phyloP scores from a whole-genome alignment of 2,113 vertebrate genomes.

The Cichladusa arquata region DNA sequence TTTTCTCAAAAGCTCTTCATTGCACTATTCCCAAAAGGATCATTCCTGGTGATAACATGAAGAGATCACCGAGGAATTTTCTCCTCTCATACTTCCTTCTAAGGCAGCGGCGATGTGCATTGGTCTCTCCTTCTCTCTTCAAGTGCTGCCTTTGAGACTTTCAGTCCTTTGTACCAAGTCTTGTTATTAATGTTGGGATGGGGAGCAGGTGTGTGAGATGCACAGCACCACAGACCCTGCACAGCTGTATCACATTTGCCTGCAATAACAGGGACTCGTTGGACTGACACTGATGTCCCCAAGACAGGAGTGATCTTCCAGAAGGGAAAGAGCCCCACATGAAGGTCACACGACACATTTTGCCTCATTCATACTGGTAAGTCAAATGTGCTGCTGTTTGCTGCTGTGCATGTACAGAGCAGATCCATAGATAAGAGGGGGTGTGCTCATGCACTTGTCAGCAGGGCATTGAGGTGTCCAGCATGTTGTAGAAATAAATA shows the following conservation, averaged over 20 bases:
- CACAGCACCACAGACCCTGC: neutral
- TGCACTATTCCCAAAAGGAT: neutral
- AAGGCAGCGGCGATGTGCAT: neutral
- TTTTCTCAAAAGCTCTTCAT: conserved; percentile 9
- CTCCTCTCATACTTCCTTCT: neutral
- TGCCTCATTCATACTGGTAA: neutral
- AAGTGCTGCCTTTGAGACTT: neutral
- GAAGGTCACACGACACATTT: neutral
- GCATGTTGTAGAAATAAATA: neutral
- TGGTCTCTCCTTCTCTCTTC: neutral
- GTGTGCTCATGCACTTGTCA: neutral
- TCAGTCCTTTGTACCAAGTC: neutral
- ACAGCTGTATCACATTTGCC: neutral
- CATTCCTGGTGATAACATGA: neutral
- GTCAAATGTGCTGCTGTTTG: neutral
- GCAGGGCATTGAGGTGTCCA: neutral
- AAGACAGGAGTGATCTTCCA: neutral
- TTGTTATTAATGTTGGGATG: neutral
- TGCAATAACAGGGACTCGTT: neutral
- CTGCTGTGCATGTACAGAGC: neutral
- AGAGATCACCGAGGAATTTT: neutral
- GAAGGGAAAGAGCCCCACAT: neutral
- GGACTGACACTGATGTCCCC: neutral
- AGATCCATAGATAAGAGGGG: neutral
- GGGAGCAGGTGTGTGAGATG: neutral